These are phyloP conservation scores for Centropus unirufus DNA, from an alignment of 2,113 vertebrate genomes.

Conservation along the genomic window DNA sequence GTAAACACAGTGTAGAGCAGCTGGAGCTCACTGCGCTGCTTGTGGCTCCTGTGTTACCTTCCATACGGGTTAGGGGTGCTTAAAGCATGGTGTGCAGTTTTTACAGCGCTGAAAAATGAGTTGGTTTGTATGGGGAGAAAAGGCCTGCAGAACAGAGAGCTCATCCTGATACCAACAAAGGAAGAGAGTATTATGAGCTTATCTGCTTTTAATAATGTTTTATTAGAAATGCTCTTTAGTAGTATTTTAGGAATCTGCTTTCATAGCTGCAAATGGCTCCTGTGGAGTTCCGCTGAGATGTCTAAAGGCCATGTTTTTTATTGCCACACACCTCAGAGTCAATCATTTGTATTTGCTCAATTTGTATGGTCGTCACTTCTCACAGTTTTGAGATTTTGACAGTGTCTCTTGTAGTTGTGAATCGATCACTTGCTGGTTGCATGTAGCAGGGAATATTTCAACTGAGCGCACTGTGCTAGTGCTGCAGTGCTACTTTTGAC, in stretches of 20 bases:
- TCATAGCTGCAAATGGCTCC: neutral
- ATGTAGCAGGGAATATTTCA: neutral
- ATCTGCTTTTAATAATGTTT: slow-evolving; percentile 35
- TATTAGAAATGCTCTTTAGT: slow-evolving; percentile 27
- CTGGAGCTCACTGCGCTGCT: neutral
- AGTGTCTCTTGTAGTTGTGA: slow-evolving; percentile 25
- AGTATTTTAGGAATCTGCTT: neutral
- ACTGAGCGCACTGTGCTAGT: neutral
- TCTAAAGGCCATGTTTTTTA: neutral
- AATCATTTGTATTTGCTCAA: slow-evolving; percentile 12
- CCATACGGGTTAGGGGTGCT: neutral
- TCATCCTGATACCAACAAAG: neutral
- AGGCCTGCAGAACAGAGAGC: neutral
- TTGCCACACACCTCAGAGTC: neutral
- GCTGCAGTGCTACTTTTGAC: neutral
- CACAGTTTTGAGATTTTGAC: slow-evolving; percentile 45
- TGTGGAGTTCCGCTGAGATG: neutral
- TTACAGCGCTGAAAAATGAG: neutral
- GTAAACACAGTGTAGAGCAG: neutral
- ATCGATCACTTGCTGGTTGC: slow-evolving; percentile 37
- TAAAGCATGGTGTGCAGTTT: neutral
- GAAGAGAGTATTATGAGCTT: neutral
- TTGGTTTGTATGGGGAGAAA: neutral
- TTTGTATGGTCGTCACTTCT: neutral
- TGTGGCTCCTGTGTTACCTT: neutral